Conservation (phyloP, 2,888 invertebrate genomes). For the Oithona nana region DNA sequence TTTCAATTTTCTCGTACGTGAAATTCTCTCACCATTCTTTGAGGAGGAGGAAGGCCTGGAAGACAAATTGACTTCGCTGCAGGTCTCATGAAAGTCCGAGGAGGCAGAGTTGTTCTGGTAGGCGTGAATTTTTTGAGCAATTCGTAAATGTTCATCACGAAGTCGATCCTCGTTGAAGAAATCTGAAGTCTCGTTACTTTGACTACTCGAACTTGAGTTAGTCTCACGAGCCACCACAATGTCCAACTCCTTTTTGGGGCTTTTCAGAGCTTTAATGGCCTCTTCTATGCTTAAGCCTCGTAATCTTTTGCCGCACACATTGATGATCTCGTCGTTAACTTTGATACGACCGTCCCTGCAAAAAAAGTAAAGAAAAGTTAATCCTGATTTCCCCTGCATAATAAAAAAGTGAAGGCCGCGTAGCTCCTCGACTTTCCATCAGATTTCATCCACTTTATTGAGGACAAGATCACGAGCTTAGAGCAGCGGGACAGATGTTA, state of each 20-base stretch:
- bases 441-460: no score
- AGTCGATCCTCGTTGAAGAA: neutral
- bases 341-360: conserved; percentile 44
- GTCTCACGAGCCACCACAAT: conserved; percentile 27
- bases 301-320: conserved; percentile 47
- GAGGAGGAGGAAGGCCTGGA: neutral
- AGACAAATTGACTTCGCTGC: neutral
- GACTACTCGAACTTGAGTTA: neutral
- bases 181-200: neutral
- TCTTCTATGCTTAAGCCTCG: conserved; percentile 36
- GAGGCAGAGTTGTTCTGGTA: neutral
- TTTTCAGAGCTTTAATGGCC: conserved; percentile 16
- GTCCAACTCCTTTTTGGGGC: conserved; percentile 29
- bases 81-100: neutral
- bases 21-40: no score
- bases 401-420: no score
- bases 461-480: no score
- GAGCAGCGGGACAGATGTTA: no score
- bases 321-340: conserved; percentile 49
- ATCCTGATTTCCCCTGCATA: no score
- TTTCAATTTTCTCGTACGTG: neutral
- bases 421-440: no score
- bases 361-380: no score
- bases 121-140: neutral
- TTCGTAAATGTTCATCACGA: neutral